These are phyloP conservation scores for Himalopsyche tibetana DNA, from an alignment of 2,888 invertebrate genomes.

Conservation along the genomic window DNA sequence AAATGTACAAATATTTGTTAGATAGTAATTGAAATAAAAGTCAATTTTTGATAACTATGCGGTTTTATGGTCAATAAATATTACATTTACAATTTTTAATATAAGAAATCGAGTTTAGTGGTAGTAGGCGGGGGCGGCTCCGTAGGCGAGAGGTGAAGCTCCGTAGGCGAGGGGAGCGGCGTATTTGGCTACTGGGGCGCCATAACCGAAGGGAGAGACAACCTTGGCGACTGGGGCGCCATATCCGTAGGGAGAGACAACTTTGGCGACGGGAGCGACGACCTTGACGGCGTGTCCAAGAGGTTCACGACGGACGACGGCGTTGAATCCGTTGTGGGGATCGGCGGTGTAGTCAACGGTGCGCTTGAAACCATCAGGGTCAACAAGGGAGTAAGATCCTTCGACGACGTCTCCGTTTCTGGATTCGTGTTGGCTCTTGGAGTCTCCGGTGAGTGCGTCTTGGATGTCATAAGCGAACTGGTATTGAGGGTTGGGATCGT, in stretches of 20 bases:
- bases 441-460: conserved; percentile 76
- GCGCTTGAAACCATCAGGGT: conserved; percentile 74
- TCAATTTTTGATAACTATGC: conserved; percentile 14
- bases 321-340: conserved; percentile 76
- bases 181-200: conserved; percentile 49
- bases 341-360: conserved; percentile 76
- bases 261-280: conserved; percentile 69
- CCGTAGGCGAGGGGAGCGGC: conserved; percentile 67
- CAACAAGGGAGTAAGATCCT: conserved; percentile 73
- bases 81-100: conserved; percentile 64
- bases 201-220: conserved; percentile 69
- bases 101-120: conserved; percentile 73
- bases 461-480: conserved; percentile 75
- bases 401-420: conserved; percentile 72
- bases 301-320: conserved; percentile 74
- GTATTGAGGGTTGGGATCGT: conserved; percentile 69
- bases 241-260: conserved; percentile 77
- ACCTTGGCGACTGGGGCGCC: conserved; percentile 81
- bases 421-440: conserved; percentile 73
- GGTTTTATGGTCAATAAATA: conserved; percentile 64
- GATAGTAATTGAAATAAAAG: too few species aligned
- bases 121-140: conserved; percentile 80
- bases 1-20: too few species aligned
- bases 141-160: conserved; percentile 67
- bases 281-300: conserved; percentile 67